These are phyloP conservation scores for Onchidella celtica DNA, from an alignment of 2,888 invertebrate species.

Conservation along the genomic window DNA sequence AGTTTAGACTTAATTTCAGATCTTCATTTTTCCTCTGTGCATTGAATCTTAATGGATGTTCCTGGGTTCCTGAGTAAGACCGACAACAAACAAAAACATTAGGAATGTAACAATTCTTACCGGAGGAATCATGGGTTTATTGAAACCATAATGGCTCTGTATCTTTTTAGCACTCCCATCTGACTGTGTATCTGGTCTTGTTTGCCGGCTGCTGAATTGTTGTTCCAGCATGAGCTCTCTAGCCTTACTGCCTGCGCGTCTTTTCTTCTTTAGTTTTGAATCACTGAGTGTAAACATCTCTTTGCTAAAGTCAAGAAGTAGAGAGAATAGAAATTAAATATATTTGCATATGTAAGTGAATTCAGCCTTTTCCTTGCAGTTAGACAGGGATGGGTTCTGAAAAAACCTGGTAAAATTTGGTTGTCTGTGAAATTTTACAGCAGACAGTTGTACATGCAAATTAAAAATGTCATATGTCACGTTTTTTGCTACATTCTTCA, in stretches of 20 bases:
- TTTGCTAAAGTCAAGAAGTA: slow-evolving; percentile 62
- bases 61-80: too few species aligned
- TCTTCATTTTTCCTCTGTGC: too few species aligned
- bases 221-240: slow-evolving; percentile 65
- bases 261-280: slow-evolving; percentile 70
- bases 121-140: slow-evolving; percentile 72
- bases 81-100: not conserved
- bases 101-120: slow-evolving; percentile 60
- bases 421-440: not conserved
- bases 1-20: too few species aligned
- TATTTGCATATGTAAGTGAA: not conserved
- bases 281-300: slow-evolving; percentile 72
- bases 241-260: slow-evolving; percentile 68
- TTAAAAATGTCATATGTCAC: too few species aligned
- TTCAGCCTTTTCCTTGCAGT: not conserved
- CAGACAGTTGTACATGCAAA: too few species aligned
- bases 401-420: not conserved
- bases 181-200: slow-evolving; percentile 31
- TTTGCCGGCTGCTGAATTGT: slow-evolving; percentile 53
- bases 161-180: slow-evolving; percentile 54
- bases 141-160: slow-evolving; percentile 75
- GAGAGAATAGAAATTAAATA: not conserved
- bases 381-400: not conserved
- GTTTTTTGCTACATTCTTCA: too few species aligned
- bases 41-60: too few species aligned